Base-by-base conservation (phyloP, 2,888 invertebrate species). In the Mystacides longicornis region DNA sequence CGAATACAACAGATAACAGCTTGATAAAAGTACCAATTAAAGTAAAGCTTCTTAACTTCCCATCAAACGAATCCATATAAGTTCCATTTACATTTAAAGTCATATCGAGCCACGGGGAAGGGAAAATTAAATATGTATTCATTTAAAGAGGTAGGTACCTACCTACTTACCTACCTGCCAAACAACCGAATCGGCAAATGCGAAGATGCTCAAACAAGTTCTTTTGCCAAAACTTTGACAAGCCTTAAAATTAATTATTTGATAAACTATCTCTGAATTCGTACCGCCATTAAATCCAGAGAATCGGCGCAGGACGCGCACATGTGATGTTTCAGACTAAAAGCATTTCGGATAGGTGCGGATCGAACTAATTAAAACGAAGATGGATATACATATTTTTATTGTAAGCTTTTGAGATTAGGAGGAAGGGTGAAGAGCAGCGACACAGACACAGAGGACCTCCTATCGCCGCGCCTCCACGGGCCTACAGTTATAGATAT, bases 401-500 rank as follows among this genome's bases (percentile, higher is more conserved):
- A 27, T 27, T 27, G 11, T 11, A 27, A 27, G 11, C 27, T 27
- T 27, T 27, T 27, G n/a, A n/a, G n/a, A n/a, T n/a, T n/a, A n/a
- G n/a, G n/a, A n/a, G n/a, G n/a, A n/a, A n/a, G n/a, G n/a, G n/a
- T n/a, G n/a, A n/a, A n/a, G n/a, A n/a, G n/a, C n/a, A n/a, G n/a
- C n/a, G n/a, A n/a, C n/a, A n/a, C n/a, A n/a, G n/a, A n/a, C 42
- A 31, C 53, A 22, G 5, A 37, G 31, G 37, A 2, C 54, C 49
- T 57, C 58, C 60, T 52, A 60, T 60, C 60, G 56, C 56, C 23
- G 42, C 23, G 45, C 52, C 52, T 51, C 56, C 37, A 27, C 42
- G 51, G 51, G 45, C 20, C 52, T 52, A 48, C 45, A 16, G 42
- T 52, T 23, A 51, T 53, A 52, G 53, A 47, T 52, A 59, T 61